Percentiles rank a stretch among this genome's conserved stretches.
Evolutionary conservation across 2,888 invertebrate genomes (phyloP).

Genomic region (Peribatodes rhomboidaria): DNA sequence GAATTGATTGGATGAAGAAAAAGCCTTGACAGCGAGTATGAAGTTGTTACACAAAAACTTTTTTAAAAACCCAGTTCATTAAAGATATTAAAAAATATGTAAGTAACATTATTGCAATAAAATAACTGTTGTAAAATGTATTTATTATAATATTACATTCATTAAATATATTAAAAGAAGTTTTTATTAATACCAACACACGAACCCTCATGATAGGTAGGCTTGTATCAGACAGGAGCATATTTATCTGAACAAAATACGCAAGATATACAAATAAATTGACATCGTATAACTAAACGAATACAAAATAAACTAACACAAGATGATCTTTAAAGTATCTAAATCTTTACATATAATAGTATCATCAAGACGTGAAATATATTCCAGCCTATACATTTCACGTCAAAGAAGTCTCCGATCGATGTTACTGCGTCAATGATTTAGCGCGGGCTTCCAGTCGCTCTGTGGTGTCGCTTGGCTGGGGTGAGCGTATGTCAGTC

Average conservation of each 20-base stretch:
- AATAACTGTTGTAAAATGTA: slow-evolving; percentile 85
- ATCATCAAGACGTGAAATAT: slow-evolving; percentile 58
- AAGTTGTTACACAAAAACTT: slow-evolving; percentile 48
- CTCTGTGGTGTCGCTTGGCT: slow-evolving; percentile 48
- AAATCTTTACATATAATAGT: not conserved
- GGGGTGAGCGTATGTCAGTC: slow-evolving; percentile 66
- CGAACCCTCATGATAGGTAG: not conserved
- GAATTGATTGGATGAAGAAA: slow-evolving; percentile 33
- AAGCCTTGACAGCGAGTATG: slow-evolving; percentile 69
- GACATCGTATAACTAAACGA: not conserved
- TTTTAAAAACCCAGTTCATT: slow-evolving; percentile 50
- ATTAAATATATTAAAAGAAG: slow-evolving; percentile 63
- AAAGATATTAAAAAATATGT: slow-evolving; percentile 36
- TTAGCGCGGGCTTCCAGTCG: slow-evolving; percentile 48
- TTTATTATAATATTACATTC: slow-evolving; percentile 84
- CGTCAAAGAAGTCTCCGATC: not conserved
- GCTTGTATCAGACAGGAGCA: not conserved
- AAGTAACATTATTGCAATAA: slow-evolving; percentile 53
- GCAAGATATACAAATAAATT: not conserved
- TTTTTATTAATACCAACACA: slow-evolving; percentile 49
- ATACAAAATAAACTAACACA: slow-evolving; percentile 2
- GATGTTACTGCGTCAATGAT: slow-evolving; percentile 28
- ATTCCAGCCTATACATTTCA: slow-evolving; percentile 74
- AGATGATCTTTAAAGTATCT: not conserved
- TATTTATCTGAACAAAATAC: not conserved